phyloP scores from a whole-genome alignment of 2,113 vertebrate genomes.

The Oryzias woworae region DNA sequence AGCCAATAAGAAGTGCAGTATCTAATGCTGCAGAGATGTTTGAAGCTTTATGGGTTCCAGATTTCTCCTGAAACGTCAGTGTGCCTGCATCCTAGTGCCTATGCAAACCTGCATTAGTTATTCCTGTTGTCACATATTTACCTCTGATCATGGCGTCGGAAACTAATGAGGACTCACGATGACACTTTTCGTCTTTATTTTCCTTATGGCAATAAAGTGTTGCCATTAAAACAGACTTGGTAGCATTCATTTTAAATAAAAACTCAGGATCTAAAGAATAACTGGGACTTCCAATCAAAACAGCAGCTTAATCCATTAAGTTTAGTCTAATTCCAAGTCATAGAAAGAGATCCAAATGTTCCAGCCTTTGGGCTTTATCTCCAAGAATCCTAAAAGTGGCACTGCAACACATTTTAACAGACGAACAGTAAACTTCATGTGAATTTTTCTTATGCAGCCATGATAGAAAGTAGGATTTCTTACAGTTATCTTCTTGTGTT shows the following conservation, averaged over 20 bases:
- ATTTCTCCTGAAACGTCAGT: conserved; percentile 74
- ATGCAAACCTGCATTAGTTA: conserved; percentile 16
- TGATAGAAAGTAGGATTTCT: not conserved
- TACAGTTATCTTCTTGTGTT: too few relatives aligned
- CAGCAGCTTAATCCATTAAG: too few relatives aligned
- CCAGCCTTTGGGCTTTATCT: not conserved
- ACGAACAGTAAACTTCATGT: conserved; percentile 15
- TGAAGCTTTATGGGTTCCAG: conserved; percentile 89
- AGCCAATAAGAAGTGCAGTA: conserved; percentile 78
- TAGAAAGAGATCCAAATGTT: not conserved
- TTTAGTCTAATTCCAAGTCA: not conserved
- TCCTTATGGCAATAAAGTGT: conserved; percentile 11
- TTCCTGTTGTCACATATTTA: not conserved
- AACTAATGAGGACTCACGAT: conserved; percentile 2
- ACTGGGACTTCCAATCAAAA: conserved; percentile 11
- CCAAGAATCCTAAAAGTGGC: not conserved
- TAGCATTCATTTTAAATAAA: not conserved
- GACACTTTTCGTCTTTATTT: conserved; percentile 12
- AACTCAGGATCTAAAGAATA: not conserved
- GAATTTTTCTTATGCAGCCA: conserved; percentile 5
- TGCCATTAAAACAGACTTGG: conserved; percentile 26
- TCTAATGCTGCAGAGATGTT: conserved; percentile 79
- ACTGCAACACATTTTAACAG: not conserved
- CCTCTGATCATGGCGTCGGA: too few relatives aligned
- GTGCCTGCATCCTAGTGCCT: conserved; percentile 51